These are phyloP conservation scores for Pseudorasbora parva DNA, from an alignment of 2,113 vertebrate species.

Conservation along the genomic window DNA sequence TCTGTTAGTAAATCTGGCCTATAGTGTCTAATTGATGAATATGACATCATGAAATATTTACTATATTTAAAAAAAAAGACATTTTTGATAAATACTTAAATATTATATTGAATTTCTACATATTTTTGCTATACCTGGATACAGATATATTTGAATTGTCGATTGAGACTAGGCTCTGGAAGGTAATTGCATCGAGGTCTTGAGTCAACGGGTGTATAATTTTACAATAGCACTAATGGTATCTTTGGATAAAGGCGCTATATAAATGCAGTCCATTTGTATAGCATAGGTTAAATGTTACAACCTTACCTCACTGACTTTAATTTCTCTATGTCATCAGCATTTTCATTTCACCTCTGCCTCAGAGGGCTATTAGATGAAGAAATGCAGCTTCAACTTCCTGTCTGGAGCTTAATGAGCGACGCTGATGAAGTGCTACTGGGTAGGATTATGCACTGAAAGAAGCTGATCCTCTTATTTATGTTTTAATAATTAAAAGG, in stretches of 20 bases:
- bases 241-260: too few species aligned
- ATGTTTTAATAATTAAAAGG: constrained; percentile 59
- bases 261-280: too few species aligned
- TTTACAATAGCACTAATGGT: constrained; percentile 11
- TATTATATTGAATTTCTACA: too few species aligned
- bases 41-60: neutral
- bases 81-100: too few species aligned
- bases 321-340: constrained; percentile 22
- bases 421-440: constrained; percentile 26
- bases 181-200: neutral
- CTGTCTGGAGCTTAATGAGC: neutral
- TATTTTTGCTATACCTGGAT: neutral
- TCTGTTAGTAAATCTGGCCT: too few species aligned
- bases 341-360: constrained; percentile 21
- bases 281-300: constrained; percentile 16
- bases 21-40: neutral
- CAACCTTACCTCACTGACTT: constrained; percentile 20
- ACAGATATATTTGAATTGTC: neutral
- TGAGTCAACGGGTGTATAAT: neutral
- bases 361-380: constrained; percentile 20
- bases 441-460: constrained; percentile 33
- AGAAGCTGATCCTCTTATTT: constrained; percentile 55
- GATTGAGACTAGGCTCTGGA: neutral
- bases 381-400: constrained; percentile 1
- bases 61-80: neutral